These are phyloP conservation scores for Novumbra hubbsi DNA, from an alignment of 2,797 vertebrate species.

Conservation along the genomic window DNA sequence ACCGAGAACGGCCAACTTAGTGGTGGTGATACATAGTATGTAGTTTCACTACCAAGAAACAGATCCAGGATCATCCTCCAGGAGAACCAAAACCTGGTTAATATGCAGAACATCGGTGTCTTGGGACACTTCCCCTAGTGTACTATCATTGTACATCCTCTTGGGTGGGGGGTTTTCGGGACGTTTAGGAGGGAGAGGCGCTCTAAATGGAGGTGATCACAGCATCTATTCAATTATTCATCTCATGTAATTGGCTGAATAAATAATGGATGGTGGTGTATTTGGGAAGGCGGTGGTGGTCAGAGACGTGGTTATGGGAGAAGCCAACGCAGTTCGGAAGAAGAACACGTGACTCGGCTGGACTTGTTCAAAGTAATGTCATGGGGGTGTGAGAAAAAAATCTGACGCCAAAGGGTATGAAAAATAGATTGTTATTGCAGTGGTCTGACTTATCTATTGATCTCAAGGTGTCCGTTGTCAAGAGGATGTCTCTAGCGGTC, in stretches of 20 bases:
- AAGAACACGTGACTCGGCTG: slow-evolving; percentile 11
- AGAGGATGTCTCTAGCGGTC: slow-evolving; percentile 47
- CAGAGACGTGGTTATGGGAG: background rate
- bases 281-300: slow-evolving; percentile 33
- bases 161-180: background rate
- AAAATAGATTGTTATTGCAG: slow-evolving; percentile 65
- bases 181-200: slow-evolving; percentile 15
- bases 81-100: background rate
- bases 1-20: too few species aligned
- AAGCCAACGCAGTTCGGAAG: background rate
- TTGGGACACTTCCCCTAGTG: background rate
- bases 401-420: slow-evolving; percentile 39
- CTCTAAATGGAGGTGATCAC: slow-evolving; percentile 64
- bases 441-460: slow-evolving; percentile 55
- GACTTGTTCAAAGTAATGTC: background rate
- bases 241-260: slow-evolving; percentile 78
- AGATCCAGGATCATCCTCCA: background rate
- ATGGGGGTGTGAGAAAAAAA: slow-evolving; percentile 25
- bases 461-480: slow-evolving; percentile 61
- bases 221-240: slow-evolving; percentile 78
- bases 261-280: slow-evolving; percentile 77
- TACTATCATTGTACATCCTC: background rate
- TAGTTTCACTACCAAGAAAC: background rate
- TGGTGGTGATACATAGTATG: background rate
- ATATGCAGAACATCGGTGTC: background rate